Base-by-base conservation (phyloP, 2,888 invertebrate genomes). In the Acanthacorydalis orientalis region DNA sequence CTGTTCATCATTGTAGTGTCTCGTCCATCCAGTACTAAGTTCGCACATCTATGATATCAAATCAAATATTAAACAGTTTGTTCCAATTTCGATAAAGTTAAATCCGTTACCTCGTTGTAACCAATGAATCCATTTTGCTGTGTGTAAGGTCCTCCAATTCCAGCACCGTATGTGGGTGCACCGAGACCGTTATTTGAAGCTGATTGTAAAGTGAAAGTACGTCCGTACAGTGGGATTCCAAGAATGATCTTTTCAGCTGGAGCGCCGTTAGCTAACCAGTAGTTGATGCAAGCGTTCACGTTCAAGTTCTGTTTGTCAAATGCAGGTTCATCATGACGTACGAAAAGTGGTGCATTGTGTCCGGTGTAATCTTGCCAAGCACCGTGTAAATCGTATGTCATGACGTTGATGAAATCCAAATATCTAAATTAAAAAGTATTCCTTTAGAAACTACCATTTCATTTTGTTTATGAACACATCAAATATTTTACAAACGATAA, bases 301-400 rank as follows among this genome's bases (percentile, higher is more conserved):
- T 69, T 73, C 7, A 72, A 58, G 7, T 33, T 44, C 37, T 55
- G 52, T 12, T 57, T 56, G 15, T 57, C 50, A 0, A 56, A 31
- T 0, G 55, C 57, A 0, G 64, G 58, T 42, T 70, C 68, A 2
- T 64, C 66, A n/a, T 62, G 55, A 0, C 72, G 66, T 16, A 63
- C 61, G 51, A 73, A 74, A 0, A 86, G 65, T 0, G 82, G 78
- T 0, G 84, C 72, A 57, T 84, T 81, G 47, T 79, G 73, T 0
- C 81, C 83, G 1, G 80, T 77, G 1, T 64, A 63, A 0, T 58
- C 44, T 43, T 84, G 80, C 77, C 78, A 82, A 1, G 75, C 62
- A 1, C 83, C 83, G 54, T 83, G 77, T 54, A 83, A 67, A 57
- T 84, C 84, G 54, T 86, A 86, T 0, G 80, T 61, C 84, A 86